Percentiles rank a stretch among this genome's conserved stretches.
phyloP scores from a whole-genome alignment of 2,797 vertebrate species.

The Macropus fuliginosus region DNA sequence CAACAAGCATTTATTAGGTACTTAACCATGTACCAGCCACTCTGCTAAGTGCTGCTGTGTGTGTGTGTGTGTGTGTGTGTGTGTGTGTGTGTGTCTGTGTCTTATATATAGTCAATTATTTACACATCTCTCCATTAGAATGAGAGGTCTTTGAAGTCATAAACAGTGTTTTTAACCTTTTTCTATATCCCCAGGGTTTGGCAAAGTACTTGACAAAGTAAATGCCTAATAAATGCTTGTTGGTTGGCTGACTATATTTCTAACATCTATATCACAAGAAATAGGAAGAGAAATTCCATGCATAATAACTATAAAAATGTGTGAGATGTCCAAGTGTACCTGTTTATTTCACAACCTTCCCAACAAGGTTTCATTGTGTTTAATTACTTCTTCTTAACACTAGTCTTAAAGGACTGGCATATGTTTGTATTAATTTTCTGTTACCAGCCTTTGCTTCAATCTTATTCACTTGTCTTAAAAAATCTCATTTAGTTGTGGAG shows the following conservation, averaged over 20 bases:
- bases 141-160: not conserved
- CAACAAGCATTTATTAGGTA: not conserved
- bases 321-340: not conserved
- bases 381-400: not conserved
- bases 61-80: not conserved
- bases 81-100: not conserved
- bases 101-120: not conserved
- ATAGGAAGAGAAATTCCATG: not conserved
- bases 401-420: not conserved
- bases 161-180: not conserved
- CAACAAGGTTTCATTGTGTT: not conserved
- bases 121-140: not conserved
- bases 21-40: not conserved
- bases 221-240: not conserved
- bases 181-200: not conserved
- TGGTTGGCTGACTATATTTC: not conserved
- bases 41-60: not conserved
- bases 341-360: not conserved
- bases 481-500: not conserved
- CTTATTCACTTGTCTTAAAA: not conserved
- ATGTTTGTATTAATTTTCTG: not conserved
- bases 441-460: not conserved
- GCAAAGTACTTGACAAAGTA: not conserved
- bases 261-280: not conserved
- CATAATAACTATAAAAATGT: not conserved